These are phyloP conservation scores for Mormyrus hasselquistii DNA, from an alignment of 2,797 vertebrate species.

Conservation along the genomic window DNA sequence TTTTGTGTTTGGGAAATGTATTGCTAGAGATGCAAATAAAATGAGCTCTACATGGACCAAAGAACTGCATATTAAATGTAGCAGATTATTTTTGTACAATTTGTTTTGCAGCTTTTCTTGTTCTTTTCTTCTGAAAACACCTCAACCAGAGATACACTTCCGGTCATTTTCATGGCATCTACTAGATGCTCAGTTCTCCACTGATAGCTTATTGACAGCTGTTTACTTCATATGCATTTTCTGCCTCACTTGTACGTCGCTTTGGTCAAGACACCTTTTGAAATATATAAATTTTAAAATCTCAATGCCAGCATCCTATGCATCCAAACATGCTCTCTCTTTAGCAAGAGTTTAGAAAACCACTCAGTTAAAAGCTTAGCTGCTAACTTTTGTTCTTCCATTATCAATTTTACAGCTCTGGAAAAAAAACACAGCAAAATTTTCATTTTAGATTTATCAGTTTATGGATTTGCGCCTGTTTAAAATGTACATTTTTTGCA, in stretches of 20 bases:
- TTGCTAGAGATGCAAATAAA: not conserved
- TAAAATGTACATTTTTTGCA: not conserved
- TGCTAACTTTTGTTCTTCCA: not conserved
- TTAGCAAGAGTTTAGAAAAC: not conserved
- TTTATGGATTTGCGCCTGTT: not conserved
- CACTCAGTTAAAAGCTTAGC: not conserved
- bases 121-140: not conserved
- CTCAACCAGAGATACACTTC: not conserved
- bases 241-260: not conserved
- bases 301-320: not conserved
- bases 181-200: not conserved
- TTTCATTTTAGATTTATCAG: not conserved
- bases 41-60: not conserved
- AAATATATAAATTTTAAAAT: not conserved
- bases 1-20: not conserved
- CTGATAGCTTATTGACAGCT: not conserved
- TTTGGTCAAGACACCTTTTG: not conserved
- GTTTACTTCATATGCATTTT: not conserved
- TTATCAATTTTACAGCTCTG: not conserved
- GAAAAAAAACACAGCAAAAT: not conserved
- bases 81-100: not conserved
- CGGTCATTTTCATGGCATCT: not conserved
- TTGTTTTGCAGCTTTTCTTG: not conserved
- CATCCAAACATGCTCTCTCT: not conserved
- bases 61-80: not conserved